A percentile compares a stretch with the other conserved stretches of the same genome.
Evolutionary conservation across 35 echinoderm and acorn worm genomes (phyloP).

Genomic region (Apostichopus parvimensis): DNA sequence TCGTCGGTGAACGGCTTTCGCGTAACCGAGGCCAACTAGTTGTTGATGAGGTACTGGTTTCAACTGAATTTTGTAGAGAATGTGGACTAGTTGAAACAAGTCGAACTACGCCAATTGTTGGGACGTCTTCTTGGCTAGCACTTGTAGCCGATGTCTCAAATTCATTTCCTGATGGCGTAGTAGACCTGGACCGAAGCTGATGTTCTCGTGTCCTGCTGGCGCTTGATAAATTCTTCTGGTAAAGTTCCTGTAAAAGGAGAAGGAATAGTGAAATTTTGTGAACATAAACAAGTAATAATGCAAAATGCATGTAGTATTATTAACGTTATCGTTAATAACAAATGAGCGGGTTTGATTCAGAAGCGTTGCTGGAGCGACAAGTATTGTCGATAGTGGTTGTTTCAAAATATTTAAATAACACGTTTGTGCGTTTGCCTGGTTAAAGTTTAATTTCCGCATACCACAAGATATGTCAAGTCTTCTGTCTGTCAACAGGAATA

Average conservation of each 20-base stretch:
- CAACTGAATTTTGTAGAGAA: not conserved
- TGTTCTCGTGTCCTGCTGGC: not conserved
- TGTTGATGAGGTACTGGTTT: not conserved
- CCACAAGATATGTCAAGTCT: too few species aligned
- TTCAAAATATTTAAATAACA: too few species aligned
- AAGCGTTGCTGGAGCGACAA: too few species aligned
- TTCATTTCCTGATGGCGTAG: not conserved
- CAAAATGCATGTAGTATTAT: too few species aligned
- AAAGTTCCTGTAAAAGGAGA: not conserved
- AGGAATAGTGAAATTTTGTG: not conserved
- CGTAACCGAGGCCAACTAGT: slow-evolving; percentile 2
- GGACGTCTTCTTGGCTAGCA: not conserved
- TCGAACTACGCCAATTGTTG: slow-evolving; percentile 36
- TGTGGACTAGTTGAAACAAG: not conserved
- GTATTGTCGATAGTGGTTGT: too few species aligned
- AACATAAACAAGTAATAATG: too few species aligned
- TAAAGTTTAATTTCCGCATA: too few species aligned
- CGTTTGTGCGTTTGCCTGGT: too few species aligned
- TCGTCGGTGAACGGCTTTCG: not conserved
- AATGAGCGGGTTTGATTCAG: too few species aligned
- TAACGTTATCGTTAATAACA: too few species aligned
- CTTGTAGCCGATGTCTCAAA: not conserved
- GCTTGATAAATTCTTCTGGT: not conserved
- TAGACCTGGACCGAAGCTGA: not conserved
- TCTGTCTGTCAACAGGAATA: not conserved